Evolutionary conservation across 2,888 invertebrate species (phyloP), one percentile per base, ranked within the genome.

Genomic region (Calliopum simillimum): DNA sequence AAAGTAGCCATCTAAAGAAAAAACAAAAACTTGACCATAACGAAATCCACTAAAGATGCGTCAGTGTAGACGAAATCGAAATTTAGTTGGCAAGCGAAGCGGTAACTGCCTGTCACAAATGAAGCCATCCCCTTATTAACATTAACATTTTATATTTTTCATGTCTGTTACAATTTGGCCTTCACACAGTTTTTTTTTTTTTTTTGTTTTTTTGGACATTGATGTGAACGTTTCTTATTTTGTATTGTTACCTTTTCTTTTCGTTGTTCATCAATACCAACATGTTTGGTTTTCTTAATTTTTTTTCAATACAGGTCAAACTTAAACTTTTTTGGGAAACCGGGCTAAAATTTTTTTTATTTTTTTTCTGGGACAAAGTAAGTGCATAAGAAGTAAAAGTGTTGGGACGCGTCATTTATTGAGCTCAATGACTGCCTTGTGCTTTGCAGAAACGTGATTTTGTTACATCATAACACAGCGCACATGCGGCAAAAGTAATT

Each of bases 121-220:
- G 19, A 51, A 51, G 19, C 21, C 51, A 51, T 51, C 51, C 33
- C 33, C 33, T 33, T 21, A 51, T 51, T 51, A 51, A 51, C 51
- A 51, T 51, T 19, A 14, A n/a, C 21, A 33, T 33, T 8, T 33
- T 33, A 8, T 8, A 3, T 33, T 33, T 33, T 33, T 33, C 8
- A 33, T 58, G n/a, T 58, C 58, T n/a, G 41, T 58, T 58, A 33
- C 41, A 33, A 23, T 58, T 58, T 23, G 58, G 58, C 58, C 58
- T 58, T 58, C 58, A 58, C 58, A 58, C 6, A 19, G 58, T 58
- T 58, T 58, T 25, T 58, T 58, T 33, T 6, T 3, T 4, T 58
- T 58, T 58, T 25, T 19, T 58, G n/a, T 58, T 58, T 19, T 13
- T 58, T 8, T 58, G 3, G 14, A n/a, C 1, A 23, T 58, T 8